Base-by-base conservation (phyloP, 2,113 vertebrate genomes). In the Neotoma lepida region DNA sequence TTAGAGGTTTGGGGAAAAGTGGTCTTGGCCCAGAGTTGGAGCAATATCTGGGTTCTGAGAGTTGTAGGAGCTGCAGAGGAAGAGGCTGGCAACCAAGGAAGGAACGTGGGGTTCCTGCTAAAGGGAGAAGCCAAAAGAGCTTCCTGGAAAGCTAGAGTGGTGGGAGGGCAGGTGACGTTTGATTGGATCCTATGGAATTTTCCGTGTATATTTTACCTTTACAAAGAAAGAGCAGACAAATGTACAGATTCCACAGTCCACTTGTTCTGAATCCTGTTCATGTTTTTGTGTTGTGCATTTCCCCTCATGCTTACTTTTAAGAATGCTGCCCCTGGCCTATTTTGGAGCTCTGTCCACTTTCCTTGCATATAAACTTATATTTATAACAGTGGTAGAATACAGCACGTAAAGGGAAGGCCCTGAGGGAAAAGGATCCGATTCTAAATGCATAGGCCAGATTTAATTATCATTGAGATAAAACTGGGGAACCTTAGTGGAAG, bases 141-240 rank as follows among this genome's bases (percentile, higher is more conserved):
- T 97, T 68, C 44, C 61, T 96, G 86, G 81, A 88, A 88, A 33
- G 92, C 73, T 76, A 86, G 74, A 77, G 82, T 73, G 61, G 77
- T 68, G 41, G 96, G 13, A 14, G 51, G 12, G 51, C 90, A 96
- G 86, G 93, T 96, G 96, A 96, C 80, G 96, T 74, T 94, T 93
- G 86, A 88, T 95, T 80, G 76, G 84, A 89, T 90, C 90, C 91
- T 82, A 94, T 44, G 95, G 90, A 90, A 73, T 86, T 95, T 93
- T 95, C 94, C 44, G 14, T 93, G 77, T 96, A 96, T 95, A 68
- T 86, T 94, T 96, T 97, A 66, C 49, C 86, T 93, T 96, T 94
- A 88, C 81, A 95, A 94, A 93, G 90, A 95, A 94, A 93, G 90
- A 92, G 81, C 66, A 96, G 81, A 90, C 90, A 85, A 80, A 95